Conservation (phyloP, 2,113 vertebrate genomes). For the Machaerirhynchus nigripectus region DNA sequence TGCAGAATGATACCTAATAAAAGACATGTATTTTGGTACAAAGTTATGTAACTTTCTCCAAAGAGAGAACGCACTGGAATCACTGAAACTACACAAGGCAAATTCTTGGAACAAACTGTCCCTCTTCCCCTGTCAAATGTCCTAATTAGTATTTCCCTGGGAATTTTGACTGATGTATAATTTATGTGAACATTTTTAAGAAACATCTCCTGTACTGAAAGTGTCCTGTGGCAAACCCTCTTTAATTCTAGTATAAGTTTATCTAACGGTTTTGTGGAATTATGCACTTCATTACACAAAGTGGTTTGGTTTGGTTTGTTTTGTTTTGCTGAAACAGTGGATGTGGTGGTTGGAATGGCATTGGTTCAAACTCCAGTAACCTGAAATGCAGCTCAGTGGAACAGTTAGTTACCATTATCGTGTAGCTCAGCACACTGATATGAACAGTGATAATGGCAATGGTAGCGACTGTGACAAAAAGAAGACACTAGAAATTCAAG, state of each 20-base stretch:
- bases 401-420: neutral
- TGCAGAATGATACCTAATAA: neutral
- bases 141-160: neutral
- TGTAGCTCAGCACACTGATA: neutral
- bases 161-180: neutral
- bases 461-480: neutral
- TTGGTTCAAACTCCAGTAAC: neutral
- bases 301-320: neutral
- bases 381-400: neutral
- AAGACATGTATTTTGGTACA: neutral
- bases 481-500: neutral
- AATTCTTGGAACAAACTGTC: neutral
- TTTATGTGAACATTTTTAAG: neutral
- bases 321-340: neutral
- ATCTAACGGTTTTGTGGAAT: neutral
- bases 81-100: neutral
- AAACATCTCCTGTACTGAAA: neutral
- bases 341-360: neutral
- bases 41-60: neutral
- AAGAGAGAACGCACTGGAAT: neutral
- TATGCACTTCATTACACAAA: neutral
- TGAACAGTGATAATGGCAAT: neutral
- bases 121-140: neutral
- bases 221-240: neutral
- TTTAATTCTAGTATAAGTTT: neutral